phyloP scores from a whole-genome alignment of 2,113 vertebrate genomes.

The Ictalurus furcatus region DNA sequence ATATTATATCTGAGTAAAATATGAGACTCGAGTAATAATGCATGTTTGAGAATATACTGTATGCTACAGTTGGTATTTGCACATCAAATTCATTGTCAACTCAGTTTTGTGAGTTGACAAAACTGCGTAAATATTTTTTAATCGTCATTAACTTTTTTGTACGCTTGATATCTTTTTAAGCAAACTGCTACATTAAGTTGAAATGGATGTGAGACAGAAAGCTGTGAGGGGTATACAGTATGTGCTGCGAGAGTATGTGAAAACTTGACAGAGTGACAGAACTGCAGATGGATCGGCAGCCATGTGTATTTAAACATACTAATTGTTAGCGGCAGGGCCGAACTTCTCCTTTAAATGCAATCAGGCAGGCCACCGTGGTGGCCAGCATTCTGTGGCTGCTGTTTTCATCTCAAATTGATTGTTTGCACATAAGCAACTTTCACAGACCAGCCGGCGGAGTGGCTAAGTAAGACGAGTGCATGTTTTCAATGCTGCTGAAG shows the following conservation, averaged over 20 bases:
- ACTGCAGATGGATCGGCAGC: conserved; percentile 57
- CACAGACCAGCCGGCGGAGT: conserved; percentile 32
- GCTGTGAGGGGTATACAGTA: conserved; percentile 25
- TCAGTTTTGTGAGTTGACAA: not conserved
- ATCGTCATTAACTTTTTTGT: not conserved
- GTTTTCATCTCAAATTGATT: conserved; percentile 42
- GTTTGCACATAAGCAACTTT: conserved; percentile 49
- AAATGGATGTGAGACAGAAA: conserved; percentile 29
- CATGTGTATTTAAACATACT: conserved; percentile 57
- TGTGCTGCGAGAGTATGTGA: conserved; percentile 23
- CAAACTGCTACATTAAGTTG: not conserved
- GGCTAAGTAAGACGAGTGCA: conserved; percentile 38
- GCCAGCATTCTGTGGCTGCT: conserved; percentile 11
- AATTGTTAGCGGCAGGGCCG: conserved; percentile 51
- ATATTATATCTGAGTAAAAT: not conserved
- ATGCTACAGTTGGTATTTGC: not conserved
- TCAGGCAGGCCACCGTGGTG: conserved; percentile 34
- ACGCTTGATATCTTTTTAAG: not conserved
- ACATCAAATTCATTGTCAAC: not conserved
- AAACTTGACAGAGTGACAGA: conserved; percentile 51
- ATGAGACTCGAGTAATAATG: not conserved
- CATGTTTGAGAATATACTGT: not conserved
- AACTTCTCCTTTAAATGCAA: conserved; percentile 40
- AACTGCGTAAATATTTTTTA: too few species aligned
- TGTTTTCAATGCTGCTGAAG: conserved; percentile 45